Evolutionary conservation across 2,113 vertebrate genomes (phyloP).

Genomic region (Macrotis lagotis): DNA sequence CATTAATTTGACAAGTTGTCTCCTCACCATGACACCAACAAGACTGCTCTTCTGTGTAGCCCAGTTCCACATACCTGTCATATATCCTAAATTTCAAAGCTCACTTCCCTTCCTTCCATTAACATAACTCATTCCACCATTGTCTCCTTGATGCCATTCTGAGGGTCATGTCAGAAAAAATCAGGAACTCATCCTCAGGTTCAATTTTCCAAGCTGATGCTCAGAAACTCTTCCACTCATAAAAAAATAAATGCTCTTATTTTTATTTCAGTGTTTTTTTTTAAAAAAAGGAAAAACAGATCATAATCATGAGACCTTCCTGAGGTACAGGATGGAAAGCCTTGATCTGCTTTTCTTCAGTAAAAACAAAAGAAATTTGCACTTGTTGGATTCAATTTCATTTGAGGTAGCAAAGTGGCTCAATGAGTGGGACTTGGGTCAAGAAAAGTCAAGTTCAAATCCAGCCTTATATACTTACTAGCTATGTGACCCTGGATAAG

Average conservation of each 20-base stretch:
- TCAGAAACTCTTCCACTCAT: slow-evolving; percentile 55
- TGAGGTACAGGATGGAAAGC: not conserved
- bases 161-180: slow-evolving; percentile 70
- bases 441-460: not conserved
- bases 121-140: slow-evolving; percentile 71
- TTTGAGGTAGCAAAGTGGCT: not conserved
- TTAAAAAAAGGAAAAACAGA: not conserved
- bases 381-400: not conserved
- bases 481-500: not conserved
- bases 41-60: slow-evolving; percentile 71
- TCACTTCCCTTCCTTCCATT: slow-evolving; percentile 72
- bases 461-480: not conserved
- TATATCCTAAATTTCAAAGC: slow-evolving; percentile 76
- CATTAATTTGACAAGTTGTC: slow-evolving; percentile 74
- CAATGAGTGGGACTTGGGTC: not conserved
- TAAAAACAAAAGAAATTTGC: not conserved
- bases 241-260: slow-evolving; percentile 50
- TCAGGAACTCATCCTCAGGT: slow-evolving; percentile 80
- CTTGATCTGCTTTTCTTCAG: not conserved
- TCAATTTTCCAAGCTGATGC: slow-evolving; percentile 72
- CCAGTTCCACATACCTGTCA: slow-evolving; percentile 72
- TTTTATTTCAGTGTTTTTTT: not conserved
- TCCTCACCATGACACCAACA: slow-evolving; percentile 66
- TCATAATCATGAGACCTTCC: not conserved
- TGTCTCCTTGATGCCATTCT: slow-evolving; percentile 63